Percentiles rank a stretch among this genome's conserved stretches.
These are phyloP conservation scores for Callosobruchus maculatus DNA, from an alignment of 2,888 invertebrate species.

Conservation along the genomic window DNA sequence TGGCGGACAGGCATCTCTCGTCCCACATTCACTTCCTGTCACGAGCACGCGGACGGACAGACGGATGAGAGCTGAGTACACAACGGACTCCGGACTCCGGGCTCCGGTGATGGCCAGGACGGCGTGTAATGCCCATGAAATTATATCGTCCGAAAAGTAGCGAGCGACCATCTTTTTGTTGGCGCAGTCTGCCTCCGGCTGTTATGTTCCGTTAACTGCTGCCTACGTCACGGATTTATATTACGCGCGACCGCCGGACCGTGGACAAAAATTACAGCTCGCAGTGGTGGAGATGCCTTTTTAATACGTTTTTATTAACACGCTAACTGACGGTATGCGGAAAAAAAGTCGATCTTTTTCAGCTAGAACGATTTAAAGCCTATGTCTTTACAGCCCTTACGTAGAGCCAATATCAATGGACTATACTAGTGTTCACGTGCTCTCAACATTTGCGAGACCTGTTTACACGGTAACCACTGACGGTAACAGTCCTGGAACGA, in stretches of 20 bases:
- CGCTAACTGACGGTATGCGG: too few relatives aligned
- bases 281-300: not conserved
- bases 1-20: not conserved
- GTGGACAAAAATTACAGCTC: not conserved
- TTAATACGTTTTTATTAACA: too few relatives aligned
- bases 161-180: constrained; percentile 12
- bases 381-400: too few relatives aligned
- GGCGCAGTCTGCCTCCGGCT: not conserved
- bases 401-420: too few relatives aligned
- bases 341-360: too few relatives aligned
- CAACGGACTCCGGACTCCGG: not conserved
- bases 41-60: constrained; percentile 31
- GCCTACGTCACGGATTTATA: not conserved
- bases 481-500: too few relatives aligned
- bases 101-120: not conserved
- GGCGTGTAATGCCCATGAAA: constrained; percentile 41
- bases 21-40: constrained; percentile 31
- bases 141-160: constrained; percentile 43
- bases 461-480: too few relatives aligned
- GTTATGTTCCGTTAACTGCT: not conserved
- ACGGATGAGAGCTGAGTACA: not conserved
- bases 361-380: too few relatives aligned
- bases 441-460: too few relatives aligned
- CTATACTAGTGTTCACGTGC: too few relatives aligned
- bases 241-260: not conserved